Evolutionary conservation across 2,113 vertebrate genomes (phyloP).

Genomic region (Pleuronectes platessa): DNA sequence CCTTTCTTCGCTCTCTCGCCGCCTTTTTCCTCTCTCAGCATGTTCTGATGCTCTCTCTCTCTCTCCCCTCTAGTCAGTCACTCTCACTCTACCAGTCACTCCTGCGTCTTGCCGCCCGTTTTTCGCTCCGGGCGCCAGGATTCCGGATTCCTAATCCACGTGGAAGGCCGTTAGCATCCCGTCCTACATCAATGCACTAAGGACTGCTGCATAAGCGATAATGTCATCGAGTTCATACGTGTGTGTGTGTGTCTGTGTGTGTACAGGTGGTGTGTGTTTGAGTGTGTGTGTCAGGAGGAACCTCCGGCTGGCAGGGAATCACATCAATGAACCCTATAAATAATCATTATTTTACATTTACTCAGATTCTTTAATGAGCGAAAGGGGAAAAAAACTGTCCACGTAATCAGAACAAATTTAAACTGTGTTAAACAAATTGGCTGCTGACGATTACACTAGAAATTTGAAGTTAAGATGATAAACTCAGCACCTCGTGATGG

Average conservation of each 20-base stretch:
- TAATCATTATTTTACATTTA: slow-evolving; percentile 41
- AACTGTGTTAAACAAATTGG: slow-evolving; percentile 47
- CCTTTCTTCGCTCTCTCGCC: slow-evolving; percentile 36
- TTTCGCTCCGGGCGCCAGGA: background rate
- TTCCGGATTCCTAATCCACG: slow-evolving; percentile 45
- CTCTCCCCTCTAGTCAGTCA: slow-evolving; percentile 45
- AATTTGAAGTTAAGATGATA: slow-evolving; percentile 53
- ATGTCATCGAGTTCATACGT: slow-evolving; percentile 35
- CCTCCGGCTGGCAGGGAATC: background rate
- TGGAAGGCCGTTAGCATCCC: slow-evolving; percentile 20
- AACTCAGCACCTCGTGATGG: slow-evolving; percentile 46
- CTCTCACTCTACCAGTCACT: slow-evolving; percentile 33
- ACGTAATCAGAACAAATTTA: slow-evolving; percentile 50
- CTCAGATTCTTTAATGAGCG: slow-evolving; percentile 29
- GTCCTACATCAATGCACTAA: slow-evolving; percentile 13
- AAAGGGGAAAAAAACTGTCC: background rate
- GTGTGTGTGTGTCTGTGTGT: slow-evolving; percentile 1
- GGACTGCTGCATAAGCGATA: slow-evolving; percentile 9
- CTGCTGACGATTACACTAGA: slow-evolving; percentile 41
- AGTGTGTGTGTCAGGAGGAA: background rate
- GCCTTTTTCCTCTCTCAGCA: slow-evolving; percentile 52
- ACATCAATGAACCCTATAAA: slow-evolving; percentile 35
- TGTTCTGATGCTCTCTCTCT: slow-evolving; percentile 24
- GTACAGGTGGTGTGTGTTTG: background rate
- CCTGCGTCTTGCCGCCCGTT: slow-evolving; percentile 15